phyloP scores from a whole-genome alignment of 2,888 invertebrate genomes.

The Nesidiocoris tenuis region DNA sequence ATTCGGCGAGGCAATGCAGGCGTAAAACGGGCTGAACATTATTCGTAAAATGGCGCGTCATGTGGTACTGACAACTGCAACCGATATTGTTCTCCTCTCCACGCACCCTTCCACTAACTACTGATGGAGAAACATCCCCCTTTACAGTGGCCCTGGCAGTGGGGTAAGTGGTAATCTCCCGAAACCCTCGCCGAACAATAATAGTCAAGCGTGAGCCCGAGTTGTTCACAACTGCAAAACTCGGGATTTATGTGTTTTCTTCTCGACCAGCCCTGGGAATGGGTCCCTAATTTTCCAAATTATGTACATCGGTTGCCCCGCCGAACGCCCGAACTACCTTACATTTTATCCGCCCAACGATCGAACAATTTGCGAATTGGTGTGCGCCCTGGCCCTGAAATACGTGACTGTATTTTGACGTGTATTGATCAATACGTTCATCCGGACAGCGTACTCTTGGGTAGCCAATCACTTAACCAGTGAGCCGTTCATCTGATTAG shows the following conservation, averaged over 20 bases:
- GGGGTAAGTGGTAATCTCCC: too few species aligned
- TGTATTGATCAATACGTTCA: background rate
- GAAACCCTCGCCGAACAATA: background rate
- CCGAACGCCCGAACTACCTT: background rate
- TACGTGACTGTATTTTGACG: background rate
- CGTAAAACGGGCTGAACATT: background rate
- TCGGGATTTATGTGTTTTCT: conserved; percentile 24
- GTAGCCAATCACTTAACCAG: background rate
- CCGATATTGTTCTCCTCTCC: background rate
- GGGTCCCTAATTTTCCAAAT: background rate
- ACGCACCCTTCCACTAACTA: background rate
- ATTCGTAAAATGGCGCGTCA: conserved; percentile 4
- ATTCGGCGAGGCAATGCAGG: background rate
- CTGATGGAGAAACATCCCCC: background rate
- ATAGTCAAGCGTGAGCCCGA: background rate
- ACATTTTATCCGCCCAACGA: background rate
- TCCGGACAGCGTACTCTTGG: background rate
- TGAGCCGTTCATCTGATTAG: background rate
- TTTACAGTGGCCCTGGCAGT: background rate
- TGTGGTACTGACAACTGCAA: conserved; percentile 11
- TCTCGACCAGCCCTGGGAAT: background rate
- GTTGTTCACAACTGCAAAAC: conserved; percentile 6
- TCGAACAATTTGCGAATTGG: background rate
- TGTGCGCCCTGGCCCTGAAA: background rate
- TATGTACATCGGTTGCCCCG: background rate